These are phyloP conservation scores for Chaenodraco wilsoni DNA, from an alignment of 2,797 vertebrate genomes.

Conservation along the genomic window DNA sequence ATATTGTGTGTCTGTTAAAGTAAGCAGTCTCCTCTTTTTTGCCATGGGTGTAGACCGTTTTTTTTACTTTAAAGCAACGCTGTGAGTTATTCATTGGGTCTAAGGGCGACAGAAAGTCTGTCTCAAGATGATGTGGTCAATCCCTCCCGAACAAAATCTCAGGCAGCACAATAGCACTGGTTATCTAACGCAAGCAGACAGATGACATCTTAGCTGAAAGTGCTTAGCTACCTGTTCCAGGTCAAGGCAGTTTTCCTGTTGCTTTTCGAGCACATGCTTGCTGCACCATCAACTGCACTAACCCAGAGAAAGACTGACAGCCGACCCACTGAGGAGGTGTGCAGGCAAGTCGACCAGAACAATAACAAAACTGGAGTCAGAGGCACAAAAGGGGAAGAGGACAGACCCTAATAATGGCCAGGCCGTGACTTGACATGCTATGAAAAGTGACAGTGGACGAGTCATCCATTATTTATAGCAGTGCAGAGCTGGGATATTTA, in stretches of 20 bases:
- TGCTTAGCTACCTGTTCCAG: constrained; percentile 60
- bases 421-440: constrained; percentile 81
- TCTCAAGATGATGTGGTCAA: constrained; percentile 67
- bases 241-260: constrained; percentile 53
- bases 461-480: constrained; percentile 89
- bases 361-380: constrained; percentile 81
- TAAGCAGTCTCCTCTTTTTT: constrained; percentile 53
- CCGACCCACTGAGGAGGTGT: constrained; percentile 73
- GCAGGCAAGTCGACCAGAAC: constrained; percentile 78
- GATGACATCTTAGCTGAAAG: constrained; percentile 54
- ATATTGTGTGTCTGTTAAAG: constrained; percentile 69
- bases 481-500: constrained; percentile 79
- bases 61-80: constrained; percentile 50
- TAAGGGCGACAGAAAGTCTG: constrained; percentile 57
- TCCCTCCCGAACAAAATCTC: constrained; percentile 43
- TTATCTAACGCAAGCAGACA: constrained; percentile 57
- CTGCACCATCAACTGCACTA: constrained; percentile 60
- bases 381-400: constrained; percentile 71
- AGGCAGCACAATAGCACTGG: constrained; percentile 34
- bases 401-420: constrained; percentile 85
- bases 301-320: constrained; percentile 76
- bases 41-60: constrained; percentile 40
- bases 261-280: constrained; percentile 27
- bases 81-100: constrained; percentile 37
- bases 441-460: constrained; percentile 87